A percentile compares a stretch with the other conserved stretches of the same genome.
Evolutionary conservation across 2,888 invertebrate species (phyloP).

Genomic region (Drosophila neotestacea): DNA sequence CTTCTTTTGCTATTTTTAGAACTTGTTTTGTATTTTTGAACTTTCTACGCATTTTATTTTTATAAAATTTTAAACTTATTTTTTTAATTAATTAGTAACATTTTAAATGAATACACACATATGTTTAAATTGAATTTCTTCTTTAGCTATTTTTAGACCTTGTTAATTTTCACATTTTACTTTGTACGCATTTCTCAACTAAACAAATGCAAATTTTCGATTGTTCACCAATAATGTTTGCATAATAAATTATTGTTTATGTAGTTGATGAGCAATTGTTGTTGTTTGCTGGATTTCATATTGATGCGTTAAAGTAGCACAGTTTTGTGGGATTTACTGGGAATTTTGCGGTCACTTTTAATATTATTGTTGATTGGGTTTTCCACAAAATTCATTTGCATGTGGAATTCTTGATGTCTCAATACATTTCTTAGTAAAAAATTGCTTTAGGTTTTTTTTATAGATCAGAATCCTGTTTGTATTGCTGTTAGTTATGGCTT

Average conservation of each 20-base stretch:
- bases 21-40: no score
- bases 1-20: no score
- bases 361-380: conserved; percentile 24
- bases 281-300: background rate
- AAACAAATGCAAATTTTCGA: conserved; percentile 15
- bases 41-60: no score
- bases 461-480: conserved; percentile 8
- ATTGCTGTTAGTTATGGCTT: background rate
- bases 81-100: conserved; percentile 29
- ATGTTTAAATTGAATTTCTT: conserved; percentile 19
- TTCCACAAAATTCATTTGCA: conserved; percentile 50
- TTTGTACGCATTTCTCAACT: conserved; percentile 26
- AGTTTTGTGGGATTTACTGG: conserved; percentile 70
- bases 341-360: conserved; percentile 50
- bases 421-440: conserved; percentile 24
- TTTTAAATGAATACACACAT: conserved; percentile 40
- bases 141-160: conserved; percentile 53
- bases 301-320: conserved; percentile 56
- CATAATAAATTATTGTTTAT: conserved; percentile 22
- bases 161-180: conserved; percentile 47
- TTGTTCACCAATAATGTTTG: conserved; percentile 11
- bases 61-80: no score
- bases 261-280: background rate
- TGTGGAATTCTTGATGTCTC: conserved; percentile 31
- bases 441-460: conserved; percentile 26